Base-by-base conservation (phyloP, 2,888 invertebrate genomes). In the Drosophila neotestacea region DNA sequence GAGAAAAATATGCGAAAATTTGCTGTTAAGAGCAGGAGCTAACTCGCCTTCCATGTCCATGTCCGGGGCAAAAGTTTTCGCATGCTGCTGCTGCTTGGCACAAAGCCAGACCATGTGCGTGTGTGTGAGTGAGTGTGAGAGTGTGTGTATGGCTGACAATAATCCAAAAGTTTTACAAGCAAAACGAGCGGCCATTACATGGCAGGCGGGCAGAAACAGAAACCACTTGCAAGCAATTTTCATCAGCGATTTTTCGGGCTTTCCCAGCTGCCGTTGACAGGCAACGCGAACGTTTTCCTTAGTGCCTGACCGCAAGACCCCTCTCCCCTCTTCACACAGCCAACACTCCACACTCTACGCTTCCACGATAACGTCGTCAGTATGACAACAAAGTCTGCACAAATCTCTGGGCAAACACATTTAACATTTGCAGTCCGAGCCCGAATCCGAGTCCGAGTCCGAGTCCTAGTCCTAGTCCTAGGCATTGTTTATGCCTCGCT, bases 111-210 rank as follows among this genome's bases (percentile, higher is more conserved):
- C 55, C 61, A 62, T 56, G 60, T 54, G 59, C 66, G 51, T 52
- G 30, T 63, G 9, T 62, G 44, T 60, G 34, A 52, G 34, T 51
- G 52, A 41, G 46, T 70, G 59, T 56, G 36, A 51, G 47, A 46
- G 44, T 46, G 59, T 58, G 66, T 72, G 65, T 65, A 60, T 51
- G 79, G 58, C 81, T 85, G 85, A 85, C 88, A 85, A 85, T 85
- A 88, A 85, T 88, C 86, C 86, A 88, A 88, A 85, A 85, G 85
- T 85, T 85, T 85, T 84, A 85, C 85, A 88, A 85, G 88, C 84
- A 77, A 85, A 85, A 88, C 84, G 84, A 88, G 85, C 71, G 81
- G 69, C 80, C 83, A 87, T 87, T 87, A 84, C 84, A 82, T 69
- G 81, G 72, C 73, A 69, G 84, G 74, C 74, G 79, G 85, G 72